phyloP scores from a whole-genome alignment of 2,113 vertebrate species.

The Dromiciops gliroides region DNA sequence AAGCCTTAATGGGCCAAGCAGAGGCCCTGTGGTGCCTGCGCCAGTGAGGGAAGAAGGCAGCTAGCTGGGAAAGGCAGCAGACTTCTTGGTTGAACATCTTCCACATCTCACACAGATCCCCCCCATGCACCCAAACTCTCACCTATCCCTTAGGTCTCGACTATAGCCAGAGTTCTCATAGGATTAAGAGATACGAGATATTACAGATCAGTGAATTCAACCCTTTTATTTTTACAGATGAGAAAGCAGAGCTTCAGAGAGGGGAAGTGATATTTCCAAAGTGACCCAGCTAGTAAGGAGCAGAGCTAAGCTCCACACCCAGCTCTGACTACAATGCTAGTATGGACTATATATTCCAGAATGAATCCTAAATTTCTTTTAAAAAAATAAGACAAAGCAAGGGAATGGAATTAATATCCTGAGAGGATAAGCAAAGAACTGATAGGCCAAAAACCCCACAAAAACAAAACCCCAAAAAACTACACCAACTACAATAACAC shows the following conservation, averaged over 20 bases:
- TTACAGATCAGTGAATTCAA: neutral
- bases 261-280: neutral
- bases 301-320: neutral
- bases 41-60: neutral
- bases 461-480: neutral
- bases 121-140: neutral
- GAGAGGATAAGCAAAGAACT: slow-evolving; percentile 81
- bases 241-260: neutral
- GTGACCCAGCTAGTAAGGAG: neutral
- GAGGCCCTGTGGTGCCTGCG: neutral
- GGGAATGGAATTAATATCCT: slow-evolving; percentile 77
- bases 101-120: neutral
- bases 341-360: neutral
- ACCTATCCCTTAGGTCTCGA: neutral
- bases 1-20: neutral
- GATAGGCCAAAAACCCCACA: slow-evolving; percentile 43
- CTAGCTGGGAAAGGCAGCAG: neutral
- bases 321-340: neutral
- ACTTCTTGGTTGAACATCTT: neutral
- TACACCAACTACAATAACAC: slow-evolving; percentile 84
- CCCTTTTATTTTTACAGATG: neutral
- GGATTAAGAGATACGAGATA: neutral
- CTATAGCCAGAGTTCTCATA: neutral
- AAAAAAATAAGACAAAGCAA: slow-evolving; percentile 55
- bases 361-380: slow-evolving; percentile 60